Conservation (phyloP, 1,140 invertebrate species). For the Leptinotarsa texana region DNA sequence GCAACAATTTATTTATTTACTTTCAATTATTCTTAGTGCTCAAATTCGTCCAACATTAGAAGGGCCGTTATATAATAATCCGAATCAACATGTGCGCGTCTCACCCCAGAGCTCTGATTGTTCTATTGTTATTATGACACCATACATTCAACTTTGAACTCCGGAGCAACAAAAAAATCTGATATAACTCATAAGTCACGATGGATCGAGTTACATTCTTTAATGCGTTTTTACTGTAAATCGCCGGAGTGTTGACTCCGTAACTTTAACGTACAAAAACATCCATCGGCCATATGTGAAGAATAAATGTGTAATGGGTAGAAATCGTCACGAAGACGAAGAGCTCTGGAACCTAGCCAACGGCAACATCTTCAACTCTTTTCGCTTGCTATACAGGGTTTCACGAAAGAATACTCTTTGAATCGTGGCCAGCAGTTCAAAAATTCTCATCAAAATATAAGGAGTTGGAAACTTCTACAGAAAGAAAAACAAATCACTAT, state of each 20-base stretch:
- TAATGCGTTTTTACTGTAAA: constrained; percentile 18
- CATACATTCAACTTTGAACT: constrained; percentile 9
- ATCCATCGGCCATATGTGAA: constrained; percentile 15
- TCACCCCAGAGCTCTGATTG: too few species aligned
- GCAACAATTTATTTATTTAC: too few species aligned
- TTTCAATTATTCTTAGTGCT: too few species aligned
- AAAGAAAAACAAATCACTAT: too few species aligned
- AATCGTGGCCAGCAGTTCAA: too few species aligned
- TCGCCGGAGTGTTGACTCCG: constrained; percentile 20
- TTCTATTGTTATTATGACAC: constrained; percentile 5
- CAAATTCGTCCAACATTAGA: too few species aligned
- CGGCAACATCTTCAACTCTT: neutral
- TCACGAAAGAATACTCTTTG: too few species aligned
- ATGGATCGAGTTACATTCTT: constrained; percentile 5
- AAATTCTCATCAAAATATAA: too few species aligned
- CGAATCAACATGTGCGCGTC: too few species aligned
- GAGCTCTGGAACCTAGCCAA: neutral
- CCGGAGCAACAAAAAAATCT: constrained; percentile 7
- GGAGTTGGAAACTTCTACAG: too few species aligned
- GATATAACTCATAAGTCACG: constrained; percentile 12
- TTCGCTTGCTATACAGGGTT: neutral
- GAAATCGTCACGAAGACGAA: neutral
- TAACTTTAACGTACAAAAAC: constrained; percentile 12
- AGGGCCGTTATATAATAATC: too few species aligned
- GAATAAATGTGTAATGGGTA: constrained; percentile 2